Conservation (phyloP, 1,140 invertebrate species). For the Microplitis demolitor region DNA sequence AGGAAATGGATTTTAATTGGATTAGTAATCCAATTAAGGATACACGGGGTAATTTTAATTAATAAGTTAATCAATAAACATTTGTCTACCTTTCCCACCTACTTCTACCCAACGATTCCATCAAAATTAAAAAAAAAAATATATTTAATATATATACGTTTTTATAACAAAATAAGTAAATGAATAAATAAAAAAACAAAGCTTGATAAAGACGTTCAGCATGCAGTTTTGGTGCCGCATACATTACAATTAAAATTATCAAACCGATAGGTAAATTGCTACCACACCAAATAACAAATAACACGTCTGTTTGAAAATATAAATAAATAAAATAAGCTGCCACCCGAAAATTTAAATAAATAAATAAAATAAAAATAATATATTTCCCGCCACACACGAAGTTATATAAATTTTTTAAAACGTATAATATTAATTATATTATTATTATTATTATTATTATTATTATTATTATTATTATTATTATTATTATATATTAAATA, state of each 20-base stretch:
- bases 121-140: neutral
- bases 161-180: neutral
- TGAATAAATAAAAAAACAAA: neutral
- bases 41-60: neutral
- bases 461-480: conserved; percentile 2
- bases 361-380: neutral
- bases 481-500: conserved; percentile 8
- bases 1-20: neutral
- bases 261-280: conserved; percentile 43
- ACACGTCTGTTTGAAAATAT: neutral
- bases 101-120: conserved; percentile 8
- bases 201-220: conserved; percentile 10
- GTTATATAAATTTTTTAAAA: neutral
- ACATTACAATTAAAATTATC: conserved; percentile 40
- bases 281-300: conserved; percentile 39
- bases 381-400: neutral
- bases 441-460: conserved; percentile 5
- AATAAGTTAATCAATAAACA: neutral
- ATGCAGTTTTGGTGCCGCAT: conserved; percentile 22
- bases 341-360: neutral
- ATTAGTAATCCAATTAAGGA: neutral
- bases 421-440: conserved; percentile 3
- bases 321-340: conserved; percentile 15
- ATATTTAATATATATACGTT: neutral
- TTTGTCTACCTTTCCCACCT: neutral